Base-by-base conservation (phyloP, 1,140 invertebrate genomes). In the Eumaeus atala region DNA sequence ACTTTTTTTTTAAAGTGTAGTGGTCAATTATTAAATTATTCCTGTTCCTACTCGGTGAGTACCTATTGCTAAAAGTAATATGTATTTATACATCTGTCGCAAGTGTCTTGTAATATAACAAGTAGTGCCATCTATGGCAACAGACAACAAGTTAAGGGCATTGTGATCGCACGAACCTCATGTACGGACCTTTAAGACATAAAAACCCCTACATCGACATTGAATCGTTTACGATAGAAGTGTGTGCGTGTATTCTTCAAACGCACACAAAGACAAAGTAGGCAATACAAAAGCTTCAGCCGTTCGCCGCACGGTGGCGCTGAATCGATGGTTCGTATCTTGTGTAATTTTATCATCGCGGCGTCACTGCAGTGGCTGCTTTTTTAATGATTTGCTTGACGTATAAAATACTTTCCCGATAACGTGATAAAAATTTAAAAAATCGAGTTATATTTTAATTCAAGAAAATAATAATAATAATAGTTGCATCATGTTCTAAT, bases 221-320 rank as follows among this genome's bases (percentile, higher is more conserved):
- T 54, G 64, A 56, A 74, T 72, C 69, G 64, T 65, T 67, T 64
- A 70, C 64, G 37, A 34, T 69, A 61, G 58, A 49, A 44, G 17
- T 48, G 81, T 84, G 80, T 81, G 79, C 73, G 73, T 76, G 59
- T 61, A 59, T 59, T 53, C 21, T 28, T 28, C 58, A 60, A 72
- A 80, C 70, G 74, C 76, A 78, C 72, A 81, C 79, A 56, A 56
- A 37, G 38, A 59, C 69, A 68, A 68, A 79, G 77, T 80, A 78
- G 74, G 58, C 70, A 58, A 79, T 82, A 76, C 71, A 80, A 78
- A 79, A 76, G 74, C 64, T 87, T 87, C 80, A 70, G 77, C 81
- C 72, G 72, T 83, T 74, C 81, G 62, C 75, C 84, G 79, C 80
- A 50, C 64, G 79, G 71, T 87, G 84, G 84, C 80, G 84, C 61